phyloP scores from a whole-genome alignment of 2,113 vertebrate species.

The Pandion haliaetus region DNA sequence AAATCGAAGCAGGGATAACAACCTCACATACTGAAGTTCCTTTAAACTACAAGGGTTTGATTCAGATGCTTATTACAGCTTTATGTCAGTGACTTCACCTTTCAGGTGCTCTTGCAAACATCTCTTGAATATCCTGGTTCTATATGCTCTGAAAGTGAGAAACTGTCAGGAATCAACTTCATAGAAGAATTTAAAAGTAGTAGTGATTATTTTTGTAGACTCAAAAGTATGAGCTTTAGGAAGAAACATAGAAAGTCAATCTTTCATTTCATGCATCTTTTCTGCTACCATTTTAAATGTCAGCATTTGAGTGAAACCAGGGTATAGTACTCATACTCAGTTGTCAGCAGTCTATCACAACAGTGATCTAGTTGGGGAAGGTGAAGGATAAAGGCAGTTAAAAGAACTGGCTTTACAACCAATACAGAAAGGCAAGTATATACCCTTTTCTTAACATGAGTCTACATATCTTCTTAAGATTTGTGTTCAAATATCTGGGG shows the following conservation, averaged over 20 bases:
- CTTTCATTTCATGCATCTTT: not conserved
- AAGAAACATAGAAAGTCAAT: not conserved
- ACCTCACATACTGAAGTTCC: not conserved
- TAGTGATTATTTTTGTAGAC: not conserved
- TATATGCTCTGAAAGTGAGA: not conserved
- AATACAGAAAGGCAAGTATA: not conserved
- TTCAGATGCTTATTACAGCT: not conserved
- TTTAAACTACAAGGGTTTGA: not conserved
- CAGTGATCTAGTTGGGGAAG: not conserved
- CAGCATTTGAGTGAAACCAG: not conserved
- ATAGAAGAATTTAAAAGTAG: not conserved
- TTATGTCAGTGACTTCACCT: not conserved
- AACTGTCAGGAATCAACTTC: not conserved
- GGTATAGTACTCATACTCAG: not conserved
- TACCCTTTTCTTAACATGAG: not conserved
- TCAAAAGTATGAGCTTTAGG: not conserved
- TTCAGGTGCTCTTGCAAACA: not conserved
- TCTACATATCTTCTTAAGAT: not conserved
- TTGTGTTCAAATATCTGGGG: not conserved
- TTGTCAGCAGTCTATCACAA: not conserved
- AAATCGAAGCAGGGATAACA: not conserved
- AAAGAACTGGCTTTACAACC: not conserved
- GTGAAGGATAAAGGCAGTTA: not conserved
- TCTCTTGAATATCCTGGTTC: not conserved
- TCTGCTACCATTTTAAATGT: slow-evolving; percentile 3